Conservation (phyloP, 2,888 invertebrate genomes). For the Eutolmus rufibarbis region DNA sequence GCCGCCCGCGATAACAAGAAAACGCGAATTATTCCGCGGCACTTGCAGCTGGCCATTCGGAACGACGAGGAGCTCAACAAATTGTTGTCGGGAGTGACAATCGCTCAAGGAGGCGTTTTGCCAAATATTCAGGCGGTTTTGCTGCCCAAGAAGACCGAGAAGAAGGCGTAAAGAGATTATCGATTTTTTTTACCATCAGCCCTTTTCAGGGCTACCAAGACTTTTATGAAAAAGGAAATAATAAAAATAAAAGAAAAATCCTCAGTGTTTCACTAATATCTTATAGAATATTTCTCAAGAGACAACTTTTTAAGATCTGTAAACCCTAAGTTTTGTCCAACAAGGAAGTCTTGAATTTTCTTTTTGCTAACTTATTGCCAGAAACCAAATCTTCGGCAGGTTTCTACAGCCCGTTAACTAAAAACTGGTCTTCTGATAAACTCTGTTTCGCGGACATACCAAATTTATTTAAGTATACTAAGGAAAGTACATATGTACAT, state of each 20-base stretch:
- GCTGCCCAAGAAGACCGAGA: conserved; percentile 70
- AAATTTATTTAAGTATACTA: neutral
- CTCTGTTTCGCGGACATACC: neutral
- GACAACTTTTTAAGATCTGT: no score
- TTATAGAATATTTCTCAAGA: neutral
- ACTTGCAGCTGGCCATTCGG: conserved; percentile 79
- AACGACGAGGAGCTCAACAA: conserved; percentile 84
- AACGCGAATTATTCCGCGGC: conserved; percentile 78
- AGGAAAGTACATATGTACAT: neutral
- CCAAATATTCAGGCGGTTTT: conserved; percentile 80
- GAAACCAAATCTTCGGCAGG: neutral
- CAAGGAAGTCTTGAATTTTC: no score
- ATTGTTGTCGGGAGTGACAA: conserved; percentile 41
- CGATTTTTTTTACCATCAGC: neutral
- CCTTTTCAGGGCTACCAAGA: neutral
- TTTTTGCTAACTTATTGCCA: no score
- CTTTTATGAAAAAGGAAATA: neutral
- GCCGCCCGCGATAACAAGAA: conserved; percentile 75
- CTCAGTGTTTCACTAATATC: neutral
- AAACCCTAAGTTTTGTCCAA: no score
- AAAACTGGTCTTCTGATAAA: neutral
- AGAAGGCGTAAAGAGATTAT: conserved; percentile 1
- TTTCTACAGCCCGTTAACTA: neutral
- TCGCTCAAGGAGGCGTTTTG: conserved; percentile 79
- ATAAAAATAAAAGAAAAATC: neutral